These are phyloP conservation scores for Dynastes grantii DNA, from an alignment of 2,888 invertebrate genomes.

Conservation along the genomic window DNA sequence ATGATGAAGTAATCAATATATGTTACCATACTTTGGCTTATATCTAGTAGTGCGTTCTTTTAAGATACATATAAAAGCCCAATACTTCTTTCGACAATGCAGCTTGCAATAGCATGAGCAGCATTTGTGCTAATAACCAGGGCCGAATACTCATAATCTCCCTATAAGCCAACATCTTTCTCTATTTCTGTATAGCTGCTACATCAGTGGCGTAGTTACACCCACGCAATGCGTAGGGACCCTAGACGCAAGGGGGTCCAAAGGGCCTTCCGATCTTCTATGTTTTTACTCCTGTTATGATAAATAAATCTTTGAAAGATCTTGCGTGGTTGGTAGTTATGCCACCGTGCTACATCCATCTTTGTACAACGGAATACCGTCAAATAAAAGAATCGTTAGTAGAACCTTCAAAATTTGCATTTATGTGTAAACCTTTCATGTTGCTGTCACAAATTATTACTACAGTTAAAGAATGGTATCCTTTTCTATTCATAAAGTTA, in stretches of 20 bases:
- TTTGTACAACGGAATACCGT: background rate
- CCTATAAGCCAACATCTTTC: background rate
- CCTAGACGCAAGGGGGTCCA: no score
- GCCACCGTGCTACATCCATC: background rate
- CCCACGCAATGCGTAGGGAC: no score
- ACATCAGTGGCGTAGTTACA: background rate
- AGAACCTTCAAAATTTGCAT: slow-evolving; percentile 3
- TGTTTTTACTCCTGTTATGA: no score
- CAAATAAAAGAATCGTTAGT: background rate
- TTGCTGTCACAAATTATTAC: background rate
- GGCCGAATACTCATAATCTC: background rate
- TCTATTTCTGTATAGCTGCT: background rate
- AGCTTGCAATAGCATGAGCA: background rate
- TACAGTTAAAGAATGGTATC: slow-evolving; percentile 3
- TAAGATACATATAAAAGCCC: background rate
- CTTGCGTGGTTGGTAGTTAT: no score
- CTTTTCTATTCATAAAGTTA: slow-evolving; percentile 12
- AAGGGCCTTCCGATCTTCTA: no score
- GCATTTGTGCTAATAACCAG: background rate
- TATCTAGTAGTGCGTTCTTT: no score
- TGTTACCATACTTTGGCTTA: no score
- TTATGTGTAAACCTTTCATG: background rate
- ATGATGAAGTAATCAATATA: no score
- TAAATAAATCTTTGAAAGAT: no score
- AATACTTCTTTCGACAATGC: background rate